These are phyloP conservation scores for Bursaphelenchus mucronatus DNA, from an alignment of 1,140 invertebrate species.

Conservation along the genomic window DNA sequence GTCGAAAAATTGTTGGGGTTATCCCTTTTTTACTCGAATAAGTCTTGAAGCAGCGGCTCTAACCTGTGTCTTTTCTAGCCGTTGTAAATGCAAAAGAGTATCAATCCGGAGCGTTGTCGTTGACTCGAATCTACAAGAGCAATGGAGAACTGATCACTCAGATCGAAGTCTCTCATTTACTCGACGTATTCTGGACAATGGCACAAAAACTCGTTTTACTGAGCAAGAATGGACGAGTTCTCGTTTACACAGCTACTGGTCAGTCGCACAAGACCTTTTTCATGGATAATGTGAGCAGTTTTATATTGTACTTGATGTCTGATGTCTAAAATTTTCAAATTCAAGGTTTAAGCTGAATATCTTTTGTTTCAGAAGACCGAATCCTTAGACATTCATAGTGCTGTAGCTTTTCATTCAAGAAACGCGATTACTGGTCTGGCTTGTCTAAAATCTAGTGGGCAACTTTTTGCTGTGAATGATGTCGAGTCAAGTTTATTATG, in stretches of 20 bases:
- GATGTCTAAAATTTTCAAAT: not conserved
- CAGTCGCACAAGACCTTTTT: slow-evolving; percentile 4
- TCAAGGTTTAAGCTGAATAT: not conserved
- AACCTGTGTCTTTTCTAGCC: too few relatives aligned
- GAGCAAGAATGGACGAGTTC: slow-evolving; percentile 20
- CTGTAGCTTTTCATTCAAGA: not conserved
- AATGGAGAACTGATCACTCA: slow-evolving; percentile 1
- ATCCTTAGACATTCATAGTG: slow-evolving; percentile 4
- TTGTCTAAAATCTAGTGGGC: slow-evolving; percentile 11
- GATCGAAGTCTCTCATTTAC: slow-evolving; percentile 12
- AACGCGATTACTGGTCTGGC: slow-evolving; percentile 2
- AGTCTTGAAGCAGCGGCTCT: too few relatives aligned
- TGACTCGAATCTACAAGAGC: not conserved
- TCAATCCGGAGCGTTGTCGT: too few relatives aligned
- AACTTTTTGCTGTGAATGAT: slow-evolving; percentile 16
- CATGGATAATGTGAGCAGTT: slow-evolving; percentile 12
- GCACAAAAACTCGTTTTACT: slow-evolving; percentile 15
- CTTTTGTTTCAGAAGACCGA: slow-evolving; percentile 21
- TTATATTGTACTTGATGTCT: too few relatives aligned
- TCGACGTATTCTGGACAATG: slow-evolving; percentile 12
- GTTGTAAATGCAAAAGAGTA: too few relatives aligned
- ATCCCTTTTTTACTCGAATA: too few relatives aligned
- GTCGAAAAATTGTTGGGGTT: too few relatives aligned
- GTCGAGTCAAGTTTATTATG: slow-evolving; percentile 13
- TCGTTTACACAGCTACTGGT: slow-evolving; percentile 15